Evolutionary conservation across 2,797 vertebrate species (phyloP).

Genomic region (Rhabdophis nuchalis): DNA sequence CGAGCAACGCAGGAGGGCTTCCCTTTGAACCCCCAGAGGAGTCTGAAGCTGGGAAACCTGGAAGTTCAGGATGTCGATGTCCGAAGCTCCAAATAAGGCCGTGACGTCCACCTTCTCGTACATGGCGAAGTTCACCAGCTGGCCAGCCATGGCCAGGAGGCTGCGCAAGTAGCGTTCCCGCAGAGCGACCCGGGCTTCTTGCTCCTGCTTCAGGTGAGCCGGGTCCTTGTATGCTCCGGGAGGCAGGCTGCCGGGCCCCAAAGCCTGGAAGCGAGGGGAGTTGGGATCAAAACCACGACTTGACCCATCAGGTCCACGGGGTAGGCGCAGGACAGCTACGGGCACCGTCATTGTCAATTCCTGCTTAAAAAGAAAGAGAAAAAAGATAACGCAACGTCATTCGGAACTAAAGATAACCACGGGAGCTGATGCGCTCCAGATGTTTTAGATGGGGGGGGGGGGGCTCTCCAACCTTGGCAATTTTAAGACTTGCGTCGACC

Average conservation of each 20-base stretch:
- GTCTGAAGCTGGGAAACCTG: conserved; percentile 85
- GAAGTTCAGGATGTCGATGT: conserved; percentile 86
- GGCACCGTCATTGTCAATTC: conserved; percentile 57
- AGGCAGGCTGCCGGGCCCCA: conserved; percentile 65
- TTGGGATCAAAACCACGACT: conserved; percentile 82
- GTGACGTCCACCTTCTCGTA: conserved; percentile 76
- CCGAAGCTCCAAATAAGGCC: conserved; percentile 79
- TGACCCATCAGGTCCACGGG: conserved; percentile 78
- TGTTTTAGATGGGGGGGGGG: background rate
- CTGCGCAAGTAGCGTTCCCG: conserved; percentile 81
- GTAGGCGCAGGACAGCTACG: conserved; percentile 77
- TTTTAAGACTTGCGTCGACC: background rate
- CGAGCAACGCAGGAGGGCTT: conserved; percentile 80
- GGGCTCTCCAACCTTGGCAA: background rate
- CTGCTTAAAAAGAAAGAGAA: conserved; percentile 10
- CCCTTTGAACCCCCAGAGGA: conserved; percentile 83
- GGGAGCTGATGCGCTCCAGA: background rate
- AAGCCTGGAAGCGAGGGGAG: conserved; percentile 71
- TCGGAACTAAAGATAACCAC: background rate
- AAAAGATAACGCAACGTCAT: background rate
- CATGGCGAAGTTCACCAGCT: conserved; percentile 75
- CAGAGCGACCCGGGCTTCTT: conserved; percentile 70
- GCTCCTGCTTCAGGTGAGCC: conserved; percentile 61
- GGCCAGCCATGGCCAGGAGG: conserved; percentile 75
- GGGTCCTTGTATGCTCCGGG: conserved; percentile 2